Evolutionary conservation across 2,113 vertebrate species (phyloP).

Genomic region (Todiramphus saurophagus): DNA sequence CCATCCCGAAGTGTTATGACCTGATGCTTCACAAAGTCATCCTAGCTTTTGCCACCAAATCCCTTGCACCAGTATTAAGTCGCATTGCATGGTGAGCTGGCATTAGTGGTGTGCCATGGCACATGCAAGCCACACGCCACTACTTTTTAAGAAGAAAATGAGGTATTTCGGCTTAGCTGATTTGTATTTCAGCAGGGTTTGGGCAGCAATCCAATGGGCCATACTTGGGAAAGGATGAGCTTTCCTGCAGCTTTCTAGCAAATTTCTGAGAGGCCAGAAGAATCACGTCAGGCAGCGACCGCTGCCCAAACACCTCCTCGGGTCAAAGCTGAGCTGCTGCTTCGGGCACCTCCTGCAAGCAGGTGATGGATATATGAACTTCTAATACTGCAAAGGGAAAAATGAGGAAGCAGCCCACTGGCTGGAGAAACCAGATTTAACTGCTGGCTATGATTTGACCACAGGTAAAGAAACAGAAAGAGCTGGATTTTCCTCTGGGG

Average conservation of each 20-base stretch:
- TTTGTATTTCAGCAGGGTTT: not conserved
- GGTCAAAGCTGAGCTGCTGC: not conserved
- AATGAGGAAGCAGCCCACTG: not conserved
- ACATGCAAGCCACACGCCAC: rapidly evolving
- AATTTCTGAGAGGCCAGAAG: not conserved
- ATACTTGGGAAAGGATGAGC: not conserved
- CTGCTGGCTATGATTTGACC: not conserved
- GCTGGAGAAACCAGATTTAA: not conserved
- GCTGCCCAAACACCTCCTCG: not conserved
- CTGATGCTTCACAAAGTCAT: not conserved
- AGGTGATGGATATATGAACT: not conserved
- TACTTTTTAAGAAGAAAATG: not conserved
- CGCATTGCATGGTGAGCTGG: not conserved
- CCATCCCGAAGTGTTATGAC: not conserved
- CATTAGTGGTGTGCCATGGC: not conserved
- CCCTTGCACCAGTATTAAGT: not conserved
- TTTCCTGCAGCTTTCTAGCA: not conserved
- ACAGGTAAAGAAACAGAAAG: not conserved
- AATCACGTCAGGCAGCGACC: rapidly evolving
- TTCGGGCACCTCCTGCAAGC: not conserved
- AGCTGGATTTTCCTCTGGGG: not conserved
- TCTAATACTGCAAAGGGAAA: not conserved
- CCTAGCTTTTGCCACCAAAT: not conserved
- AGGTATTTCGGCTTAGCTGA: not conserved
- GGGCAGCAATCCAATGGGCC: not conserved